Conservation (phyloP, 2,797 vertebrate genomes). For the Octomys mimax region DNA sequence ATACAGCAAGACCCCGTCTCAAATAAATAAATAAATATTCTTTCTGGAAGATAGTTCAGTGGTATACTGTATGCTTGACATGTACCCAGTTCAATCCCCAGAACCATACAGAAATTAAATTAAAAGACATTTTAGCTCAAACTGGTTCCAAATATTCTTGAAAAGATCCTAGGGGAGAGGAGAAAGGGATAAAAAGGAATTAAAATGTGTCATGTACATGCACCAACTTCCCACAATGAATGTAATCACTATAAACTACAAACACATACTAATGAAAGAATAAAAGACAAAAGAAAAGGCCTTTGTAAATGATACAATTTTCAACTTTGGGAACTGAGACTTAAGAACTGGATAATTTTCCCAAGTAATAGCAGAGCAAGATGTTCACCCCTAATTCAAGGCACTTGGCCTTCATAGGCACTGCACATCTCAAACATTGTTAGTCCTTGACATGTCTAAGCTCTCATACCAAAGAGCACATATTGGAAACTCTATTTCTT, state of each 20-base stretch:
- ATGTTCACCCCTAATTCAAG: neutral
- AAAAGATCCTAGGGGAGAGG: neutral
- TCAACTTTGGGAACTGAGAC: neutral
- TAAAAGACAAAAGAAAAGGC: too few species aligned
- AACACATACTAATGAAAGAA: too few species aligned
- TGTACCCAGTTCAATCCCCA: neutral
- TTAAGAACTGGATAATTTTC: constrained; percentile 19
- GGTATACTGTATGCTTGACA: neutral
- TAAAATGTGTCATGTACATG: neutral
- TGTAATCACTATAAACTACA: too few species aligned
- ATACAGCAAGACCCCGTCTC: neutral
- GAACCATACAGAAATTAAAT: neutral
- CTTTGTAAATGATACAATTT: neutral
- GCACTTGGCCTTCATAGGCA: neutral
- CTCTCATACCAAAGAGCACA: neutral
- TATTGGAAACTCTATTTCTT: neutral
- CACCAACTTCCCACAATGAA: too few species aligned
- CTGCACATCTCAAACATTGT: neutral
- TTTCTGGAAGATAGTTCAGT: neutral
- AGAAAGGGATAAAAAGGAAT: neutral
- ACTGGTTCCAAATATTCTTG: neutral
- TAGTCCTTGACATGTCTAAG: neutral
- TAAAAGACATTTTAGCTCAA: neutral
- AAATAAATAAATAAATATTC: neutral
- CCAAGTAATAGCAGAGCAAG: neutral